Evolutionary conservation across 92 coral and sea anemone species (phyloP), one percentile per base, ranked within the genome.

Genomic region (Epizoanthus stellaris): DNA sequence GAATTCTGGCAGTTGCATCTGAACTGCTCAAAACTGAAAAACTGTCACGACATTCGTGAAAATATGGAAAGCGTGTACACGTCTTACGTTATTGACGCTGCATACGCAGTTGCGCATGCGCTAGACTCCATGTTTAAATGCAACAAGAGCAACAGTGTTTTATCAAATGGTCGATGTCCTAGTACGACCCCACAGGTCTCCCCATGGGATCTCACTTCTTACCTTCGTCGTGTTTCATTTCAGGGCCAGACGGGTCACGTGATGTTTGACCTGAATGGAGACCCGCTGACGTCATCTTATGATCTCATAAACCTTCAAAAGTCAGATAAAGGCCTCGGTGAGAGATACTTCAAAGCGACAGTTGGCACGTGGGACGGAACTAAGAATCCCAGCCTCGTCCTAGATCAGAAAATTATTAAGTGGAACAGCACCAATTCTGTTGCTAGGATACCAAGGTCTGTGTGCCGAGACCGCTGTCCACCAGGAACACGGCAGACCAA

Each of bases 401-500:
- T 91, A 23, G 82, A 88, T 2, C 20, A 40, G 39, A 82, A 45
- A 3, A 57, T 15, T 8, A 77, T 94, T 11, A 87, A 82, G 52
- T 94, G 95, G 98, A 86, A 58, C 69, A 56, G 17, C 15, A 63
- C 34, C 3, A 25, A 42, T 53, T 47, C 43, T 17, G 45, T 66
- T 40, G 1, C 71, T 66, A 30, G 43, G 71, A 66, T 66, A n/a
- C 98, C 98, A 4, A 80, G 69, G 3, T 88, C 98, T 8, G 76
- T 80, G 14, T 94, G 95, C 68, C 82, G 85, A 75, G 53, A 49
- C 8, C 82, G 12, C 45, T 94, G 98, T 75, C 87, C 89, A 21
- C 95, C 98, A 15, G 95, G 98, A 3, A 83, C 90, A 43, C 59
- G 80, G 80, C 93, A 90, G 75, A 89, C 93, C 25, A 77, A 40